A percentile compares a stretch with the other conserved stretches of the same genome.
Evolutionary conservation across 2,888 invertebrate genomes (phyloP).

Genomic region (Trichogramma dendrolimi): DNA sequence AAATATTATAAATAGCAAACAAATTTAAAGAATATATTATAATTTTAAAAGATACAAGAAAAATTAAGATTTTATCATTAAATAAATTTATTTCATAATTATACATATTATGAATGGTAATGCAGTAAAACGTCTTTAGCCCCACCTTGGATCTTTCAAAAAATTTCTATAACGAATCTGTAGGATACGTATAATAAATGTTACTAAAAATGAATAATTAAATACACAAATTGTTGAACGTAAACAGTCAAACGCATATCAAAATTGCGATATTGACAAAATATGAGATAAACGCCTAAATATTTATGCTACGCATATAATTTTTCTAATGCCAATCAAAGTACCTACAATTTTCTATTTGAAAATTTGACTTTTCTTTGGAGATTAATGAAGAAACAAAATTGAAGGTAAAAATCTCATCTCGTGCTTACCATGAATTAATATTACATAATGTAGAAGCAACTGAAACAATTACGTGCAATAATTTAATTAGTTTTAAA

Average conservation of each 20-base stretch:
- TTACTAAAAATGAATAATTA: constrained; percentile 8
- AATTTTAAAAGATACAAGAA: constrained; percentile 4
- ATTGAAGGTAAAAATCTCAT: no score
- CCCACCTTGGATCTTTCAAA: constrained; percentile 18
- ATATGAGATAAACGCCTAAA: constrained; percentile 21
- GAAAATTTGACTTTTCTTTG: no score
- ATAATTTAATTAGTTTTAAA: constrained; percentile 14
- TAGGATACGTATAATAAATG: neutral
- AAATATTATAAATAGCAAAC: constrained; percentile 13
- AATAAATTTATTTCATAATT: constrained; percentile 3
- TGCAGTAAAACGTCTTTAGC: constrained; percentile 16
- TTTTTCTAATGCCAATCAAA: no score
- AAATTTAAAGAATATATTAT: neutral
- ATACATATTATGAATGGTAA: constrained; percentile 10
- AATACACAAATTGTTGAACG: constrained; percentile 8
- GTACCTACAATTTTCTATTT: no score
- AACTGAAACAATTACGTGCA: constrained; percentile 13
- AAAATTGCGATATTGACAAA: constrained; percentile 19
- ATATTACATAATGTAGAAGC: no score
- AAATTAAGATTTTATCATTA: neutral
- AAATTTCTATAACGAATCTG: constrained; percentile 15
- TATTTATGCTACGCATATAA: constrained; percentile 5
- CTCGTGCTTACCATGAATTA: no score
- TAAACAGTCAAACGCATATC: constrained; percentile 29
- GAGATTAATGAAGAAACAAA: no score